These are phyloP conservation scores for Tragopan temminckii DNA, from an alignment of 2,797 vertebrate genomes.

Conservation along the genomic window DNA sequence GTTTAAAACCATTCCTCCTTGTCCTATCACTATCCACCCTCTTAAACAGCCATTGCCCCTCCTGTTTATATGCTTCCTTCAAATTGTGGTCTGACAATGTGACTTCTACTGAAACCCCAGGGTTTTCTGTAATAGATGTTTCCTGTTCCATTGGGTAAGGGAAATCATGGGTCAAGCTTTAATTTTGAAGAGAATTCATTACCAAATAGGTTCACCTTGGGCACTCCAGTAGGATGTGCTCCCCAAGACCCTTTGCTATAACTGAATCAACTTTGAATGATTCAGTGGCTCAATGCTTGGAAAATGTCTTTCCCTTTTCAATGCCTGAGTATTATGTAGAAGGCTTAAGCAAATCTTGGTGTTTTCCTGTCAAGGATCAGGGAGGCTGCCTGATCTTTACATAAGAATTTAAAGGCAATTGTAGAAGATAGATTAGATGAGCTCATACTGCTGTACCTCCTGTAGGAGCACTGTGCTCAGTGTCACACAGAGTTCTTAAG, in stretches of 20 bases:
- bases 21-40: too few relatives aligned
- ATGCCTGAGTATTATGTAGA: background rate
- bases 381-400: background rate
- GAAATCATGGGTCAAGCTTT: background rate
- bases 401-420: background rate
- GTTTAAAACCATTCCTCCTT: too few relatives aligned
- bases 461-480: background rate
- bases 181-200: background rate
- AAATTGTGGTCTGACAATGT: background rate
- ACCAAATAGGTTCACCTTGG: rapidly evolving
- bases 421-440: background rate
- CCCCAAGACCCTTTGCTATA: background rate
- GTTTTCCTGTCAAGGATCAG: background rate
- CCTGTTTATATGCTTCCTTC: too few relatives aligned
- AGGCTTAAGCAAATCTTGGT: background rate
- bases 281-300: background rate
- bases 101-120: background rate
- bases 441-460: background rate
- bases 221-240: background rate
- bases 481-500: background rate
- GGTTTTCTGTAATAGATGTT: background rate
- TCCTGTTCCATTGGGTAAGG: background rate
- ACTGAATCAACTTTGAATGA: background rate
- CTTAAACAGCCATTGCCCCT: too few relatives aligned
- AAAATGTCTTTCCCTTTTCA: background rate